These are phyloP conservation scores for Homarus americanus DNA, from an alignment of 1,140 invertebrate species.

Conservation along the genomic window DNA sequence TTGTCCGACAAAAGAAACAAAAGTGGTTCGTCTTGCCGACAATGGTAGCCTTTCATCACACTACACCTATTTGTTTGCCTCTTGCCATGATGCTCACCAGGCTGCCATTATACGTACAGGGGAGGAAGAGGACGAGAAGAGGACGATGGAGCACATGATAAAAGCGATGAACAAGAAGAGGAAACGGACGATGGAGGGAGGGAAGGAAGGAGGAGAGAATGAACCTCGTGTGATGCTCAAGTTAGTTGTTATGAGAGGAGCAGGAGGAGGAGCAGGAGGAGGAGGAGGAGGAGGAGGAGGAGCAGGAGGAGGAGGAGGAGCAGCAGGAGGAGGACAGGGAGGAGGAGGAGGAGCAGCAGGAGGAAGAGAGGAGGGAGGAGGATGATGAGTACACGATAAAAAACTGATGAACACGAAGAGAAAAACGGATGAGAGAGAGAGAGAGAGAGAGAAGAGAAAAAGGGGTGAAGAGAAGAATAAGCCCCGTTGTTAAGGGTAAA, in stretches of 20 bases:
- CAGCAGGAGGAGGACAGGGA: neutral
- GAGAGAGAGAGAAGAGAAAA: no score
- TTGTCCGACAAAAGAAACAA: constrained; percentile 65
- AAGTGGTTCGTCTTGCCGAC: constrained; percentile 56
- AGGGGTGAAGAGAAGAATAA: no score
- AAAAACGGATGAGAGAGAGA: no score
- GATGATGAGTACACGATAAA: neutral
- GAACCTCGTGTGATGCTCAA: neutral
- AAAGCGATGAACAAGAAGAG: neutral
- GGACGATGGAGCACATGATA: neutral
- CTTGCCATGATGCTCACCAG: constrained; percentile 39
- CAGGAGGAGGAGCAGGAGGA: neutral
- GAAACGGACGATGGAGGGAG: neutral
- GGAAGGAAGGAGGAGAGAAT: neutral
- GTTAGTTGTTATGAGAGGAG: no score
- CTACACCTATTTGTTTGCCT: constrained; percentile 52
- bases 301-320: neutral
- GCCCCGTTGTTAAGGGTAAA: no score
- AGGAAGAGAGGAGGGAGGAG: neutral
- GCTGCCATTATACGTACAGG: constrained; percentile 29
- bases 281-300: neutral
- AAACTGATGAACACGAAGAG: no score
- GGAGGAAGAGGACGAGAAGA: neutral
- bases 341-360: neutral
- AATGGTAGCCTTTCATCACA: constrained; percentile 44